Evolutionary conservation across 2,113 vertebrate genomes (phyloP).

Genomic region (Bostrychus sinensis): DNA sequence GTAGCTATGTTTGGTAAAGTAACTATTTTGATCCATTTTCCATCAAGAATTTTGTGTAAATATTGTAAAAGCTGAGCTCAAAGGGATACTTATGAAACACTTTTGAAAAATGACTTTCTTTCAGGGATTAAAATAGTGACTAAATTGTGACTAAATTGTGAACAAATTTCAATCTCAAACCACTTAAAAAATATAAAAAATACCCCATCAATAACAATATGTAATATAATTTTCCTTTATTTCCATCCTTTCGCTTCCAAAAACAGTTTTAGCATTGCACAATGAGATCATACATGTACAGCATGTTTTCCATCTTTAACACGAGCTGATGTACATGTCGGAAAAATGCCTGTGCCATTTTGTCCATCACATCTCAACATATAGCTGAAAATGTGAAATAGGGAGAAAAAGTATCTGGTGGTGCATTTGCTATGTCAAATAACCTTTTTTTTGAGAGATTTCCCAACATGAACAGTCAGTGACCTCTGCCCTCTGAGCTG

Average conservation of each 20-base stretch:
- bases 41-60: not conserved
- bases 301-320: slow-evolving; percentile 14
- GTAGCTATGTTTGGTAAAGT: too few species aligned
- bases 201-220: slow-evolving; percentile 43
- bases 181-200: slow-evolving; percentile 53
- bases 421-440: slow-evolving; percentile 17
- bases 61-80: not conserved
- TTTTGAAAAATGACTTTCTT: not conserved
- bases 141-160: slow-evolving; percentile 36
- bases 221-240: too few species aligned
- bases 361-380: not conserved
- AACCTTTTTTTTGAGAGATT: slow-evolving; percentile 20
- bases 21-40: too few species aligned
- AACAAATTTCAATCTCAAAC: slow-evolving; percentile 66
- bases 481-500: slow-evolving; percentile 33
- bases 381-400: not conserved
- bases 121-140: slow-evolving; percentile 19
- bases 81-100: not conserved
- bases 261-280: too few species aligned
- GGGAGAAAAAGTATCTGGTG: not conserved
- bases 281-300: slow-evolving; percentile 12
- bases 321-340: not conserved
- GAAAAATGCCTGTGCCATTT: slow-evolving; percentile 8
- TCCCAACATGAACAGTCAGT: slow-evolving; percentile 13
- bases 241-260: too few species aligned